Percentiles rank a stretch among this genome's conserved stretches.
These are phyloP conservation scores for Anguilla pacifica DNA, from an alignment of 2,797 vertebrate species.

Conservation along the genomic window DNA sequence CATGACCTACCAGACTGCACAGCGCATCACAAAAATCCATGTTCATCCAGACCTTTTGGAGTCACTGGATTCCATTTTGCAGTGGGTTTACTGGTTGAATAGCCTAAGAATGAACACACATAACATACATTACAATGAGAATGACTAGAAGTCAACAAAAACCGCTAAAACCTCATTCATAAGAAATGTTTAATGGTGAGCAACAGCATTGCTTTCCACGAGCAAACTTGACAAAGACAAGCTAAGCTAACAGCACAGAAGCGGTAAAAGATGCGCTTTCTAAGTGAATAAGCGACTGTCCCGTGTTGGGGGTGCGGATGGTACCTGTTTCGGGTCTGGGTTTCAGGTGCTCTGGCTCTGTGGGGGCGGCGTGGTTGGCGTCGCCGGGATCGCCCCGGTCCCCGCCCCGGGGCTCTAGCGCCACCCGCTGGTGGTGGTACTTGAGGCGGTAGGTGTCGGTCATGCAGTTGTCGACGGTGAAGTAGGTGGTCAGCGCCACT, in stretches of 20 bases:
- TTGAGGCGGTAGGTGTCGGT: constrained; percentile 96
- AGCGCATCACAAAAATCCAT: constrained; percentile 73
- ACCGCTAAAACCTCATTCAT: neutral
- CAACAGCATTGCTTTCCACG: neutral
- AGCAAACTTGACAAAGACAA: neutral
- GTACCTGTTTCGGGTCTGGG: constrained; percentile 76
- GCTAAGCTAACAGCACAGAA: neutral
- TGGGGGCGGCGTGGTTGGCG: constrained; percentile 57
- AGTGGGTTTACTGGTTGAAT: constrained; percentile 77
- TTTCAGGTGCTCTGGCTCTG: constrained; percentile 73
- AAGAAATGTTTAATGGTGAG: neutral
- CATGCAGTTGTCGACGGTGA: constrained; percentile 97
- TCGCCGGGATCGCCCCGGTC: constrained; percentile 64
- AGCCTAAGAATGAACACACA: constrained; percentile 59
- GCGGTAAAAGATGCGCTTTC: neutral
- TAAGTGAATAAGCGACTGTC: neutral
- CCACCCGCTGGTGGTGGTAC: constrained; percentile 88
- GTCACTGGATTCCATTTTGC: constrained; percentile 81
- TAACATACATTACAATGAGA: neutral
- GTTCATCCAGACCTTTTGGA: constrained; percentile 76
- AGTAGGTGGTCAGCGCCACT: constrained; percentile 90
- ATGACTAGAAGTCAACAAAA: neutral
- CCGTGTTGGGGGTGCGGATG: neutral
- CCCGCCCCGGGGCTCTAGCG: constrained; percentile 73
- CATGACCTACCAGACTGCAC: constrained; percentile 48